Base-by-base conservation (phyloP, 2,113 vertebrate species). In the Tragulus kanchil region DNA sequence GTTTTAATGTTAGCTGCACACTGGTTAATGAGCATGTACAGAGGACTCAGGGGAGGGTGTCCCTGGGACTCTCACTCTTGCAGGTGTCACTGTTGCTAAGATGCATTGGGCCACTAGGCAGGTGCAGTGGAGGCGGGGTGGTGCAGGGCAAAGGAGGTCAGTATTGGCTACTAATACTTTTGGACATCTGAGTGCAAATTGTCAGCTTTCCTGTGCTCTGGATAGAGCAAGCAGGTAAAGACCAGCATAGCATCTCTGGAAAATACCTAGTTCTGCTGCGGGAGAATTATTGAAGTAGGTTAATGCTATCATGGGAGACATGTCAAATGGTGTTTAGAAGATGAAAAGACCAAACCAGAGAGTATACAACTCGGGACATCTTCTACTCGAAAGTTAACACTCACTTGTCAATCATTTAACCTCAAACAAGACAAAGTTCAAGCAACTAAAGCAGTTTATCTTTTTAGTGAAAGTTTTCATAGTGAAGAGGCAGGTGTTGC, bases 331-430 rank as follows among this genome's bases (percentile, higher is more conserved):
- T 61, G 0, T 73, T 52, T 77, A 61, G 42, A 52, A 94, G 59
- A 96, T 25, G 23, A 86, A 81, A 77, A 59, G 50, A 93, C 19
- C 61, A 78, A 94, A 67, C 14, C 23, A 85, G 48, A 93, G 15
- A 82, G 42, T 36, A 26, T 15, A 52, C 13, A 45, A n/a, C 13
- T 77, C 45, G 56, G 28, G 54, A 8, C 92, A 54, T 36, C 25
- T 75, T 79, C 17, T 61, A 9, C 28, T 87, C 23, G 31, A 67
- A 88, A 69, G 69, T 85, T 19, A 77, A 36, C 6, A 83, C 14
- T 64, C 25, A 36, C 26, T 61, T 79, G 42, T 54, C 54, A 62
- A 26, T 28, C 59, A 15, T 64, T 82, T 82, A 64, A 59, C 50
- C 45, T 81, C 17, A 65, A 92, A 77, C 1, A 16, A 86, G 65